Conservation (phyloP, 2,888 invertebrate genomes). For the Tinea trinotella region DNA sequence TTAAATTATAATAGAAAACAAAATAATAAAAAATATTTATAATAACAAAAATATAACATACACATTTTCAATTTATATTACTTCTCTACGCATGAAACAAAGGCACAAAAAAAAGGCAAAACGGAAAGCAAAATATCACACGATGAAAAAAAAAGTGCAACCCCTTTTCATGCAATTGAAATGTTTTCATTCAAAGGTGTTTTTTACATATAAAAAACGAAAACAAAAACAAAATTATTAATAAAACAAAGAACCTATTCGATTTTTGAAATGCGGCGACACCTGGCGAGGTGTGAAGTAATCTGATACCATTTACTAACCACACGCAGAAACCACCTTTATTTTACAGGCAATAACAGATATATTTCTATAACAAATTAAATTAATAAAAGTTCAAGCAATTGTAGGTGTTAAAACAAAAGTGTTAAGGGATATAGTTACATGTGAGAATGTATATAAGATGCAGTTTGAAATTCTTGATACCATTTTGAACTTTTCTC, state of each 20-base stretch:
- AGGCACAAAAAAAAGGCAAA: no score
- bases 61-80: no score
- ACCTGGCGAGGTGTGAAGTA: constrained; percentile 69
- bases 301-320: constrained; percentile 44
- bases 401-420: not conserved
- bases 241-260: constrained; percentile 13
- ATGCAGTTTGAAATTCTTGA: constrained; percentile 53
- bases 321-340: constrained; percentile 29
- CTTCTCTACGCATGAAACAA: no score
- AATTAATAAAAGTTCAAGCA: constrained; percentile 13
- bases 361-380: constrained; percentile 26
- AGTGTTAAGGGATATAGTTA: not conserved
- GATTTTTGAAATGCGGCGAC: constrained; percentile 49
- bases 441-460: constrained; percentile 23
- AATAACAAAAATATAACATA: no score
- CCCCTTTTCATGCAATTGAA: not conserved
- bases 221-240: no score
- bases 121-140: no score
- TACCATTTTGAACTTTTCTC: constrained; percentile 55
- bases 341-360: constrained; percentile 26
- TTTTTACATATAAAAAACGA: not conserved
- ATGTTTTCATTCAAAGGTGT: not conserved
- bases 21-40: no score
- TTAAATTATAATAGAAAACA: no score
- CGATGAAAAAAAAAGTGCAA: not conserved